These are phyloP conservation scores for Condylura cristata DNA, from an alignment of 2,113 vertebrate genomes.

Conservation along the genomic window DNA sequence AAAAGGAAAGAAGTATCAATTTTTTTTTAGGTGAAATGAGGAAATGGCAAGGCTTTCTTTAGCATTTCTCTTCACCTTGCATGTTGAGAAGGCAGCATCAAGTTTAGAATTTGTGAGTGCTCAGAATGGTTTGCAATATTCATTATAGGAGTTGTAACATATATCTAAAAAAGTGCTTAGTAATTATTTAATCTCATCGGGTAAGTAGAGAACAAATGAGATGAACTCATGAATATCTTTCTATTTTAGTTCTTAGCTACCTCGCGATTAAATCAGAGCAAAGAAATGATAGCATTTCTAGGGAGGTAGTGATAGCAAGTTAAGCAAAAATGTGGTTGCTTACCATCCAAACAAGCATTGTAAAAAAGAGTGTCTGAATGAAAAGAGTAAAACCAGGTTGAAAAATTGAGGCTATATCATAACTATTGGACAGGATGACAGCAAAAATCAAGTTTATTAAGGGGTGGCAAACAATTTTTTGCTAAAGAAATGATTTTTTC, in stretches of 20 bases:
- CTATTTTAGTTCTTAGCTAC: not conserved
- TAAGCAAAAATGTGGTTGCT: not conserved
- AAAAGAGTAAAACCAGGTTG: not conserved
- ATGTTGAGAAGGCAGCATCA: not conserved
- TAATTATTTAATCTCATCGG: not conserved
- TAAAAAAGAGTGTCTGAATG: not conserved
- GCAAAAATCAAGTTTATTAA: conserved; percentile 1
- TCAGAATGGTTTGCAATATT: not conserved
- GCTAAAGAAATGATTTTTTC: not conserved
- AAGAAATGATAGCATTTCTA: not conserved
- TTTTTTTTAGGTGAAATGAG: not conserved
- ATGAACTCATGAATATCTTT: not conserved
- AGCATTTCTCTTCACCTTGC: not conserved
- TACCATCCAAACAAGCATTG: not conserved
- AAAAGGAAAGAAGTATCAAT: not conserved
- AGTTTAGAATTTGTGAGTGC: not conserved
- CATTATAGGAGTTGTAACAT: not conserved
- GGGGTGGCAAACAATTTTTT: not conserved
- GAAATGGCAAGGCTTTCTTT: not conserved
- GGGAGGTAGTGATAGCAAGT: not conserved
- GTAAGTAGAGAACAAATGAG: not conserved
- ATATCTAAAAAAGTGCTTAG: not conserved
- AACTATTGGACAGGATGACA: not conserved
- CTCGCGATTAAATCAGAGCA: not conserved
- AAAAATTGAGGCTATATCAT: not conserved